Conservation (phyloP, 2,113 vertebrate genomes). For the Isichthys henryi region DNA sequence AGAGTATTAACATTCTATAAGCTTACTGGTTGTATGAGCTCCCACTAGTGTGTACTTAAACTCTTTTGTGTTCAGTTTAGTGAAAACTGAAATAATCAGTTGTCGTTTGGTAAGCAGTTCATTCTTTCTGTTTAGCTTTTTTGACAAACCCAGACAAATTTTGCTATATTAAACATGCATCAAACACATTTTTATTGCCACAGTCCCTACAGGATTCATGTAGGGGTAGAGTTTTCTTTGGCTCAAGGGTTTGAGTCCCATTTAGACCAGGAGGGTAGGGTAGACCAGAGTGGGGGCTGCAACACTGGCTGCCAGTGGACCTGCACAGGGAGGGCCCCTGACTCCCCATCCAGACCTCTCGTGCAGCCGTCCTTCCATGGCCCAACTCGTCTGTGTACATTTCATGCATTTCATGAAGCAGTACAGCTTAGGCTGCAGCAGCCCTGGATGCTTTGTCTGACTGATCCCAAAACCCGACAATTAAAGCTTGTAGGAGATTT, state of each 20-base stretch:
- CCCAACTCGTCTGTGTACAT: not conserved
- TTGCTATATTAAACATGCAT: not conserved
- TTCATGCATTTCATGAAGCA: no score
- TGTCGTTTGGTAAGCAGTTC: not conserved
- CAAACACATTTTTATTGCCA: constrained; percentile 7
- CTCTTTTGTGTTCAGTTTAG: not conserved
- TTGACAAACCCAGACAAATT: not conserved
- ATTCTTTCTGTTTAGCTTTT: not conserved
- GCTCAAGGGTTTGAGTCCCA: not conserved
- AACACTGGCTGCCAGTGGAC: not conserved
- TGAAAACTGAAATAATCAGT: not conserved
- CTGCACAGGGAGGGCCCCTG: not conserved
- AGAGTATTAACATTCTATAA: not conserved
- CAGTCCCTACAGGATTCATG: not conserved
- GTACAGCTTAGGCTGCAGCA: not conserved
- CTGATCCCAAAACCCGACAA: not conserved
- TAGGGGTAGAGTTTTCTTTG: not conserved
- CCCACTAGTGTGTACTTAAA: not conserved
- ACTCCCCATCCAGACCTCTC: not conserved
- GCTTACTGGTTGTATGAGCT: not conserved
- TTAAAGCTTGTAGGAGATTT: not conserved
- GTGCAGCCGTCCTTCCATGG: not conserved
- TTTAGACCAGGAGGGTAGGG: not conserved
- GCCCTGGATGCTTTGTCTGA: not conserved
- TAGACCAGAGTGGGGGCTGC: not conserved